Percentiles rank a stretch among this genome's conserved stretches.
Evolutionary conservation across 1,140 invertebrate species (phyloP).

Genomic region (Camponotus vicinus): DNA sequence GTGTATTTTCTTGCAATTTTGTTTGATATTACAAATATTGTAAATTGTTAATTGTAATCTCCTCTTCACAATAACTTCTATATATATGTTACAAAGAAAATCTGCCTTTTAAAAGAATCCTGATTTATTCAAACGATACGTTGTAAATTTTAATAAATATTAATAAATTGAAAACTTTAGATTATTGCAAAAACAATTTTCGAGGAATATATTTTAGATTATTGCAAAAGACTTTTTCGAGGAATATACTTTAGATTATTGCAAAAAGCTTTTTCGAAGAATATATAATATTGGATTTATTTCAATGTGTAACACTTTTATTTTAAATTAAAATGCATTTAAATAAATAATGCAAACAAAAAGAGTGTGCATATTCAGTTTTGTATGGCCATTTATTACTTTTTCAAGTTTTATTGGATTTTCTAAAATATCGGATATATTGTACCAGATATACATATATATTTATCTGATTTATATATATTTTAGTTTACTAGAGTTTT

Average conservation of each 20-base stretch:
- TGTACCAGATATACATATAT: background rate
- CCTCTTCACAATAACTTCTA: too few species aligned
- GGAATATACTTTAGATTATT: background rate
- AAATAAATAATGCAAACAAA: too few species aligned
- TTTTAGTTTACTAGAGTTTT: conserved; percentile 4
- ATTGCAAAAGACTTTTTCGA: background rate
- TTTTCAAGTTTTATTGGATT: background rate
- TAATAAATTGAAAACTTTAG: background rate
- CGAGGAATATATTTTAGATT: background rate
- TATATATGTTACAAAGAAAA: too few species aligned
- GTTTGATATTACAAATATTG: too few species aligned
- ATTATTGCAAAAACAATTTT: background rate
- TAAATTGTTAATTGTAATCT: too few species aligned
- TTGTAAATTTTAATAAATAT: background rate
- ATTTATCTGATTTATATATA: background rate
- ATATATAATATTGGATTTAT: background rate
- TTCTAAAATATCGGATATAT: background rate
- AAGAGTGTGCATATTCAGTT: too few species aligned
- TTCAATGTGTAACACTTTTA: background rate
- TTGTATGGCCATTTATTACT: too few species aligned
- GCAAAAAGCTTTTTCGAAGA: background rate
- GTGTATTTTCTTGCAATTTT: too few species aligned
- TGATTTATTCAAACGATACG: background rate
- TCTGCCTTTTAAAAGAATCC: too few species aligned
- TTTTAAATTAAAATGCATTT: background rate